Evolutionary conservation across 2,797 vertebrate genomes (phyloP).

Genomic region (Coccyzus lansbergi): DNA sequence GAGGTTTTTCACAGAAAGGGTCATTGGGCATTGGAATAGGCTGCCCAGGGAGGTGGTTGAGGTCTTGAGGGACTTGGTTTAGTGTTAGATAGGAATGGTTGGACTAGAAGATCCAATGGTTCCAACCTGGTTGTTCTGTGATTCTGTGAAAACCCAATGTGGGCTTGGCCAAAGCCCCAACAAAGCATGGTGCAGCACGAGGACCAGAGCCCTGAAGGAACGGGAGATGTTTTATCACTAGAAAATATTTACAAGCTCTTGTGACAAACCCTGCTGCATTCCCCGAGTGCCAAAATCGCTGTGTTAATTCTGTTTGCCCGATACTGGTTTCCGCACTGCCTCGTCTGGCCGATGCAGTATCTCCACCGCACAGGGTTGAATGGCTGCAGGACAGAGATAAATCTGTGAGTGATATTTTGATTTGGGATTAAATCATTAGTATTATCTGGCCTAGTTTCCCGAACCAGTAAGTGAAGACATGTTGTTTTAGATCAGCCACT

Average conservation of each 20-base stretch:
- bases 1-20: too few species aligned
- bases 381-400: neutral
- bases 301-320: neutral
- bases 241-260: neutral
- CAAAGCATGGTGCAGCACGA: neutral
- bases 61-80: too few species aligned
- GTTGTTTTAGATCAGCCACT: constrained; percentile 20
- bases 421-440: constrained; percentile 47
- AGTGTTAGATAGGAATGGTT: too few species aligned
- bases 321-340: neutral
- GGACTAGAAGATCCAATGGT: too few species aligned
- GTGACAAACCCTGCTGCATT: neutral
- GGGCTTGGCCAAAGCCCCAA: neutral
- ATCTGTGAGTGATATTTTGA: constrained; percentile 23
- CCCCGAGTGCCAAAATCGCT: neutral
- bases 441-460: constrained; percentile 40
- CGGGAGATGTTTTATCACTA: neutral
- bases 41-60: too few species aligned
- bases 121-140: too few species aligned
- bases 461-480: neutral
- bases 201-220: neutral
- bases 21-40: too few species aligned
- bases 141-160: too few species aligned
- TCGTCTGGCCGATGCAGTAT: neutral
- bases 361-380: neutral